Evolutionary conservation across 2,888 invertebrate genomes (phyloP).

Genomic region (Philopedon plagiatum): DNA sequence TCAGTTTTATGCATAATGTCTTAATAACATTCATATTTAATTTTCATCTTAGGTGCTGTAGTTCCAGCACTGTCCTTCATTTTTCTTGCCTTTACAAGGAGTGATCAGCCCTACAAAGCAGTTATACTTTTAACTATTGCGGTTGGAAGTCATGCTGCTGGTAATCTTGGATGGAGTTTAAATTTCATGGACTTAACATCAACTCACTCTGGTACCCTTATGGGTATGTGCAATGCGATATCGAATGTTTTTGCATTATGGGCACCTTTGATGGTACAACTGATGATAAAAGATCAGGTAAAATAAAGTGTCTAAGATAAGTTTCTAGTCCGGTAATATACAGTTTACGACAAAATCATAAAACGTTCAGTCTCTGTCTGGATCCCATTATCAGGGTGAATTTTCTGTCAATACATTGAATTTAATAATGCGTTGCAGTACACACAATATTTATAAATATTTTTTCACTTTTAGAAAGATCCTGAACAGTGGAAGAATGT

Average conservation of each 20-base stretch:
- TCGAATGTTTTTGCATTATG: slow-evolving; percentile 84
- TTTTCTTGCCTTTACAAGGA: slow-evolving; percentile 70
- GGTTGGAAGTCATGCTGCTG: slow-evolving; percentile 81
- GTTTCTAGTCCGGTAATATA: too few species aligned
- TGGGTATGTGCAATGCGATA: slow-evolving; percentile 86
- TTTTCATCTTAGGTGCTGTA: slow-evolving; percentile 62
- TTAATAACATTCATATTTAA: too few species aligned
- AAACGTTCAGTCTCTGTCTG: too few species aligned
- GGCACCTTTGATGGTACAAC: slow-evolving; percentile 81
- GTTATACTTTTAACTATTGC: slow-evolving; percentile 78
- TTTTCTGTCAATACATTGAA: too few species aligned
- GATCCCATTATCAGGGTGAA: too few species aligned
- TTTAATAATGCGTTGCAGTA: too few species aligned
- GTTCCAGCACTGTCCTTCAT: slow-evolving; percentile 79
- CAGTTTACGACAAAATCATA: too few species aligned
- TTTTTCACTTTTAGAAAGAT: slow-evolving; percentile 29
- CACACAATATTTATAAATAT: neutral
- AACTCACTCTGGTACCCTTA: slow-evolving; percentile 84
- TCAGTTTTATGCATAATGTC: too few species aligned
- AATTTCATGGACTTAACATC: slow-evolving; percentile 89
- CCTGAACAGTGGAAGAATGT: slow-evolving; percentile 40
- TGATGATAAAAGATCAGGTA: slow-evolving; percentile 79
- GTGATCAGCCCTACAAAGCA: slow-evolving; percentile 73
- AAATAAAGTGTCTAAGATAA: slow-evolving; percentile 71
- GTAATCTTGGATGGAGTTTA: slow-evolving; percentile 80